Evolutionary conservation across 2,888 invertebrate species (phyloP).

Genomic region (Dryobota labecula): DNA sequence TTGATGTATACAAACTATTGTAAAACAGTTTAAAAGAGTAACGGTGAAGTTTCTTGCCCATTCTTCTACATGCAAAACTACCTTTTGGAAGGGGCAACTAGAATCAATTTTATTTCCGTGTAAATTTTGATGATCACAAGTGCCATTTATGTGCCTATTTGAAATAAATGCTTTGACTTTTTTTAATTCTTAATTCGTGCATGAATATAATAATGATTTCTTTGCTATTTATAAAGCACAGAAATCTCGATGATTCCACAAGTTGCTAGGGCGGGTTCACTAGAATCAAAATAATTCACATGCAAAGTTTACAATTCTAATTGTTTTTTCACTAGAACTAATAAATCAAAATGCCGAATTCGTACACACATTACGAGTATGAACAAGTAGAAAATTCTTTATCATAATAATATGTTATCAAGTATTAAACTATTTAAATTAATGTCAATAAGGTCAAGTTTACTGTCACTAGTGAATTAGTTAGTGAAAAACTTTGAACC

Average conservation of each 20-base stretch:
- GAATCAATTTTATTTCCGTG: too few species aligned
- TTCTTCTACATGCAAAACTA: too few species aligned
- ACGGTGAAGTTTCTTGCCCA: too few species aligned
- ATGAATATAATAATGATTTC: too few species aligned
- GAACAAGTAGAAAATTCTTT: neutral
- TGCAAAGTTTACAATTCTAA: neutral
- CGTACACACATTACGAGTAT: neutral
- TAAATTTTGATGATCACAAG: too few species aligned
- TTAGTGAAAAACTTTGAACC: conserved; percentile 3
- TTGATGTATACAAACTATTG: too few species aligned
- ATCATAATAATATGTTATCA: neutral
- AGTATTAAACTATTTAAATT: conserved; percentile 27
- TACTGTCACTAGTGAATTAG: conserved; percentile 3
- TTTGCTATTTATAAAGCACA: too few species aligned
- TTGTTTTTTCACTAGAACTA: neutral
- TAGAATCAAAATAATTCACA: neutral
- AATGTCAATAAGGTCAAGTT: conserved; percentile 21
- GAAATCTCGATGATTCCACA: neutral
- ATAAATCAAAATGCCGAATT: neutral
- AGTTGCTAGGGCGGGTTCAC: neutral
- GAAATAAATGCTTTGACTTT: too few species aligned
- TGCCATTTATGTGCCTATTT: too few species aligned
- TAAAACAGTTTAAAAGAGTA: too few species aligned
- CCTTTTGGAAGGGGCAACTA: too few species aligned
- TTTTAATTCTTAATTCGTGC: too few species aligned